Evolutionary conservation across 35 echinoderm and acorn worm genomes (phyloP), one percentile per base, ranked within the genome.

Genomic region (Ptychodera flava): DNA sequence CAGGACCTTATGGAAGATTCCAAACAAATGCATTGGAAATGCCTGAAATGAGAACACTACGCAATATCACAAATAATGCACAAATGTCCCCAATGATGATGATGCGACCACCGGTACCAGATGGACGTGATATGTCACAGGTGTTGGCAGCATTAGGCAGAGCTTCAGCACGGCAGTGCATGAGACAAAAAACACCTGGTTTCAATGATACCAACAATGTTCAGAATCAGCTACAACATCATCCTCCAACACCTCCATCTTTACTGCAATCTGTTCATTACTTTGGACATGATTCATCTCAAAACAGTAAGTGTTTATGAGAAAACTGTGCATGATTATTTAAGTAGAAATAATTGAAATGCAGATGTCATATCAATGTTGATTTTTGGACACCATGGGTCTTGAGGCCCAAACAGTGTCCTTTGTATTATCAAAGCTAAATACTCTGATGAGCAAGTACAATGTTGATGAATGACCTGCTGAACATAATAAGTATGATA

Each of bases 61-160:
- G 96, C 29, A 99, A 99, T 80, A 99, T 99, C 36, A 99, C 96
- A 34, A 99, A 99, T 77, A 92, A 86, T 45, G 85, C 88, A 10
- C 92, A 92, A 64, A 64, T 64, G 45, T 22, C 45, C 6, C 45
- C 45, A 12, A 64, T 64, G 45, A 64, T 64, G 45, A 12, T 64
- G 45, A 64, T 6, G 45, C 45, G 6, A 6, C 45, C 45, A 6
- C 22, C 6, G 15, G 35, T 28, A 0, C 38, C 80, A 38, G 94
- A 93, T 36, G 89, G 88, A 37, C 35, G 89, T 33, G 88, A 91
- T 34, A 85, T 97, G 37, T 97, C 94, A 1, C 94, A 97, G 86
- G 94, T 97, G 12, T 79, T 97, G 79, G 93, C 85, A 76, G 88
- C 94, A 0, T 84, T 97, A 27, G 91, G 83, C 0, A 91, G 94